These are phyloP conservation scores for Miichthys miiuy DNA, from an alignment of 2,797 vertebrate genomes.

Conservation along the genomic window DNA sequence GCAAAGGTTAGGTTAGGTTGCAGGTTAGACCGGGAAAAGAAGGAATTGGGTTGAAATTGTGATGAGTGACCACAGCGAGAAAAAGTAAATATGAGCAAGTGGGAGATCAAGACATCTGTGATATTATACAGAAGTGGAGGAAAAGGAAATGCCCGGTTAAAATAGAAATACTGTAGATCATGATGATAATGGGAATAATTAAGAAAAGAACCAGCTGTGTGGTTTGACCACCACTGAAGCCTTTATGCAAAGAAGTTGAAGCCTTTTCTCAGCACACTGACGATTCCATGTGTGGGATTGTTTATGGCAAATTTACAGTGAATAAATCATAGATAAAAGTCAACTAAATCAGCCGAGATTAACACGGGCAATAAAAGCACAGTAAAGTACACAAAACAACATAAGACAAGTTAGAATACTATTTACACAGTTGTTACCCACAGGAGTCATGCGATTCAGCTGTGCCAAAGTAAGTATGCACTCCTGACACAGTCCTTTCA, in stretches of 20 bases:
- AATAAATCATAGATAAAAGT: neutral
- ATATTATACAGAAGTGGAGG: neutral
- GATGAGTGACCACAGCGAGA: neutral
- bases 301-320: slow-evolving; percentile 9
- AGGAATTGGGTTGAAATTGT: neutral
- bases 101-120: neutral
- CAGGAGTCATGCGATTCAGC: slow-evolving; percentile 1
- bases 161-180: neutral
- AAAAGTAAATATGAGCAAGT: neutral
- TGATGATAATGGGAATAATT: neutral
- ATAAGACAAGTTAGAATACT: slow-evolving; percentile 15
- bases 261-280: slow-evolving; percentile 13
- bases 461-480: slow-evolving; percentile 67
- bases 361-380: neutral
- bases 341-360: neutral
- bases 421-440: slow-evolving; percentile 20
- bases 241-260: neutral
- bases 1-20: neutral
- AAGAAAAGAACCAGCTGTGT: neutral
- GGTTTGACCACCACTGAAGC: neutral
- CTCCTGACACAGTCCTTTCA: slow-evolving; percentile 45
- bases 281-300: slow-evolving; percentile 20
- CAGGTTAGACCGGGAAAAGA: neutral
- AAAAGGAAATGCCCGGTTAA: neutral
- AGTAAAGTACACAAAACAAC: slow-evolving; percentile 8